These are phyloP conservation scores for Eremophila alpestris DNA, from an alignment of 2,797 vertebrate genomes.

Conservation along the genomic window DNA sequence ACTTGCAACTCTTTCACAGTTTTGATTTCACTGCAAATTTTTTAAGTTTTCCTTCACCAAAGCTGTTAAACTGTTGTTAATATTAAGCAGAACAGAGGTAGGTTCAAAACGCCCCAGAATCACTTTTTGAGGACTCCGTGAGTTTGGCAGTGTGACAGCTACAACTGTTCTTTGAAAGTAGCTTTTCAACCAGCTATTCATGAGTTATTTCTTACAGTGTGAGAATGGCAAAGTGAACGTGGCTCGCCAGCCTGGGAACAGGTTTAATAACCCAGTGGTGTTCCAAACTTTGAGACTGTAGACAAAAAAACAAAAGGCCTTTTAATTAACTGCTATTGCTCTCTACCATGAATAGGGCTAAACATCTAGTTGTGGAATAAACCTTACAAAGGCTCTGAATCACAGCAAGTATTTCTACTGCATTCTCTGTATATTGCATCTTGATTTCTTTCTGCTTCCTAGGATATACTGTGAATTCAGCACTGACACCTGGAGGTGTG, in stretches of 20 bases:
- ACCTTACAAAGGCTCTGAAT: not conserved
- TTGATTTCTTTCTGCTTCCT: constrained; percentile 1
- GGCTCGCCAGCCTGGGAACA: not conserved
- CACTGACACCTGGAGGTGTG: constrained; percentile 77
- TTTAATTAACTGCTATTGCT: not conserved
- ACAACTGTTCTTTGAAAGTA: not conserved
- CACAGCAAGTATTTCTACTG: not conserved
- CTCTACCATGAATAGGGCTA: not conserved
- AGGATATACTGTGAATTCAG: constrained; percentile 95
- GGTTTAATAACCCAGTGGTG: not conserved
- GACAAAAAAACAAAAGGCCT: not conserved
- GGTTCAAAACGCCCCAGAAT: not conserved
- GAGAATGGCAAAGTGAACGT: not conserved
- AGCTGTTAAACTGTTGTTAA: not conserved
- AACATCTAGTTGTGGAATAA: not conserved
- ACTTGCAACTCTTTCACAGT: not conserved
- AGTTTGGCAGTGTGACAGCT: not conserved
- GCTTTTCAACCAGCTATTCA: not conserved
- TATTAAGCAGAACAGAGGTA: not conserved
- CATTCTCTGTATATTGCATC: not conserved
- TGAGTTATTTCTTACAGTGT: not conserved
- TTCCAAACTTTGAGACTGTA: not conserved
- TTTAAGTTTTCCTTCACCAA: not conserved
- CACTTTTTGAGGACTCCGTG: not conserved
- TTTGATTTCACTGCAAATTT: not conserved